phyloP scores from a whole-genome alignment of 2,888 invertebrate species.

The Eledone cirrhosa region DNA sequence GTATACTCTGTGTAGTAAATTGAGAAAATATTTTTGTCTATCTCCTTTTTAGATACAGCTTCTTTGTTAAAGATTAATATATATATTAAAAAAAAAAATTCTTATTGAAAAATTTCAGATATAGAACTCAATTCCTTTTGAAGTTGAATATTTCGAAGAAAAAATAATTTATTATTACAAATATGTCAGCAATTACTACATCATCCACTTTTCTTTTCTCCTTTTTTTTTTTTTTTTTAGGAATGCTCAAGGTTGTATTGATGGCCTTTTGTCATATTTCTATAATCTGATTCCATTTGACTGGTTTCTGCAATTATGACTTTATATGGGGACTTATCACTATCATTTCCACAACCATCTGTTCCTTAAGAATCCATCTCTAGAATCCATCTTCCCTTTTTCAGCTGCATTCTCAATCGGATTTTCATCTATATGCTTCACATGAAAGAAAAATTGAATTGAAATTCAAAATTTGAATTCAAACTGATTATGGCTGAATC shows the following conservation, averaged over 20 bases:
- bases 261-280: slow-evolving; percentile 11
- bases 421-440: slow-evolving; percentile 27
- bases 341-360: slow-evolving; percentile 16
- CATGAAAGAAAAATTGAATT: slow-evolving; percentile 25
- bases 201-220: neutral
- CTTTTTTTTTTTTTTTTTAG: neutral
- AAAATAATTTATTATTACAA: slow-evolving; percentile 22
- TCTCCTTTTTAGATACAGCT: no score
- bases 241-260: slow-evolving; percentile 24
- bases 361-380: slow-evolving; percentile 12
- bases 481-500: neutral
- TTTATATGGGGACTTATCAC: slow-evolving; percentile 11
- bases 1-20: no score
- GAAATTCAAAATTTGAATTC: slow-evolving; percentile 21
- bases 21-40: no score
- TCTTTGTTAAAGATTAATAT: no score
- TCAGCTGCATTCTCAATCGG: slow-evolving; percentile 17
- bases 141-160: slow-evolving; percentile 5
- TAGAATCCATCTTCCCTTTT: slow-evolving; percentile 3
- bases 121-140: slow-evolving; percentile 3
- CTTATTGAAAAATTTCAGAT: no score
- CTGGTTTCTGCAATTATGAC: neutral
- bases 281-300: slow-evolving; percentile 2
- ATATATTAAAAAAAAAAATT: no score
- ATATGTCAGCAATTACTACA: slow-evolving; percentile 22